Conservation (phyloP, 2,888 invertebrate genomes). For the Melolontha melolontha region DNA sequence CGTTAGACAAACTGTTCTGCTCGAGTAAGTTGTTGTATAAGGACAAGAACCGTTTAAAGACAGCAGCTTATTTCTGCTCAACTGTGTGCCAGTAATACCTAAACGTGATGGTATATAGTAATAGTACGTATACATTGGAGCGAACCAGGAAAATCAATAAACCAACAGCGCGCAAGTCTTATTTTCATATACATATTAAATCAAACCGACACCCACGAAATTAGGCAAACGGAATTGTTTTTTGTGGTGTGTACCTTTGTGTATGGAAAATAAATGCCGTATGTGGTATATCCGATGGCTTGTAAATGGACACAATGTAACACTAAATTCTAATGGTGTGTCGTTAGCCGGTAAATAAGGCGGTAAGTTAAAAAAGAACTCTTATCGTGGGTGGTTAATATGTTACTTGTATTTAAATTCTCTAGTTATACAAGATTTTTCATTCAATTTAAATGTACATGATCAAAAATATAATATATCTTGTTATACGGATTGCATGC, state of each 20-base stretch:
- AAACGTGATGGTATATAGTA: background rate
- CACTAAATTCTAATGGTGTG: background rate
- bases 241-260: conserved; percentile 6
- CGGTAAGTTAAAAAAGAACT: conserved; percentile 29
- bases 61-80: conserved; percentile 21
- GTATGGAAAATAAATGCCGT: conserved; percentile 8
- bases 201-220: conserved; percentile 39
- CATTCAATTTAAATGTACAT: background rate
- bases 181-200: conserved; percentile 35
- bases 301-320: conserved; percentile 12
- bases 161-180: conserved; percentile 29
- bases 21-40: conserved; percentile 25
- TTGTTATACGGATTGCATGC: too few species aligned
- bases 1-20: conserved; percentile 20
- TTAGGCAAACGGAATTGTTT: conserved; percentile 24
- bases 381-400: background rate
- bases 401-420: background rate
- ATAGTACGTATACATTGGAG: conserved; percentile 14
- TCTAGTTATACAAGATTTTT: background rate
- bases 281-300: conserved; percentile 2
- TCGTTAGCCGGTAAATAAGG: conserved; percentile 6
- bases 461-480: too few species aligned
- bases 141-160: conserved; percentile 36
- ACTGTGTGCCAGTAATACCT: conserved; percentile 13
- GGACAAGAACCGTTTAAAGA: conserved; percentile 23